Evolutionary conservation across 2,888 invertebrate genomes (phyloP), one percentile per base, ranked within the genome.

Genomic region (Acanthosepion esculentum): DNA sequence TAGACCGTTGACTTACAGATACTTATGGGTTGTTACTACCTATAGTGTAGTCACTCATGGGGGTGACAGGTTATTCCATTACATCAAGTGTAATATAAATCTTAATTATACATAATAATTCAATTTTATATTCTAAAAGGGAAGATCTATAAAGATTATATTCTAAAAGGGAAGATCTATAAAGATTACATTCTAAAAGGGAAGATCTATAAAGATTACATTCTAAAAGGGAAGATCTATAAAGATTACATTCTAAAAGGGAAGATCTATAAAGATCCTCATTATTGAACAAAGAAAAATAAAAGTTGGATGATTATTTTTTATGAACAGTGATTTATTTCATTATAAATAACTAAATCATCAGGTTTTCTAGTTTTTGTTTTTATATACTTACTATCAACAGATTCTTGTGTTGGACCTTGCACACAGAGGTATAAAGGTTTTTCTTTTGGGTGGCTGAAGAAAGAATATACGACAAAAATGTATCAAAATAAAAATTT

Each of bases 341-440:
- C 1, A 29, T 26, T 91, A 91, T 53, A 53, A 55, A n/a, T 26
- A 93, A 93, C 23, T 26, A 26, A n/a, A 48, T 41, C 53, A 93
- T 15, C 18, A n/a, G 29, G 48, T 26, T 48, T 55, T 41, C 15
- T 50, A 78, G 29, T 53, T 41, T 94, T 48, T 53, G 92, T 50
- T 92, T 92, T 94, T 50, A 12, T 23, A 48, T 26, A 97, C 97
- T 97, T 96, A 97, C 97, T 96, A 95, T 97, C 97, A 29, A 98
- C 97, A 96, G 98, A 97, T 95, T 98, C 98, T 96, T 98, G 98
- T 50, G 97, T 97, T 95, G 98, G 98, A 64, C 98, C 98, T 96
- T 98, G 98, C 95, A 98, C 98, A 96, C 98, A 98, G 94, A 98
- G 97, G 96, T 98, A 98, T 91, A 98, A 96, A 95, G 98, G 98